Base-by-base conservation (phyloP, 1,140 invertebrate species). In the Yoshiicerus persimilis region DNA sequence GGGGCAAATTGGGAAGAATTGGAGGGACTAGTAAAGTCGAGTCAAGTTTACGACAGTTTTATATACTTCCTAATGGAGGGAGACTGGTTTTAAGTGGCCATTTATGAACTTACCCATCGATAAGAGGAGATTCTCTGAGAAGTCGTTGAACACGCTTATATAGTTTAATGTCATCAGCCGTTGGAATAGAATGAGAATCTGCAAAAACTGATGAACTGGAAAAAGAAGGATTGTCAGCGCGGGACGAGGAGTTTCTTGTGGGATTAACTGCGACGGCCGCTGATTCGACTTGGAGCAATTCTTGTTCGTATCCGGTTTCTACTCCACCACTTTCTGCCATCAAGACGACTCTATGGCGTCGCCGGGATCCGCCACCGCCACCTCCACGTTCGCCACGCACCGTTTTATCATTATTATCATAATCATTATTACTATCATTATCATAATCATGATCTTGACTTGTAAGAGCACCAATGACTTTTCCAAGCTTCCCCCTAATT, bases 61-160 rank as follows among this genome's bases (percentile, higher is more conserved):
- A 80, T 80, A 80, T 80, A 80, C 16, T 38, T 80, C 75, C 75
- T 80, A 80, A 80, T 80, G 75, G 30, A 16, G 75, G 20, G 23
- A 32, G 75, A 80, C 32, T 32, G 34, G 32, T 80, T 80, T 80
- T 84, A 84, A 84, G 83, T 62, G 38, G 47, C 41, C 83, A 56
- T 84, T 84, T 56, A 56, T 32, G 66, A 88, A 62, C 75, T 88
- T 87, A 90, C 89, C 89, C 89, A 70, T 90, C 89, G 80, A 90
- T 90, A 62, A 90, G 62, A 23, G 89, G 89, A 27, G 86, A 87
- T 41, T 87, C 84, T 39, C 47, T 77, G n/a, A 90, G 87, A 30
- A 88, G 34, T 23, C 77, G 30, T 84, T 83, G 88, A 70, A 88
- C 86, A 34, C 86, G 88, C 8, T 16, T 41, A 47, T 90, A 88